Conservation (phyloP, 2,797 vertebrate species). For the Falco columbarius region DNA sequence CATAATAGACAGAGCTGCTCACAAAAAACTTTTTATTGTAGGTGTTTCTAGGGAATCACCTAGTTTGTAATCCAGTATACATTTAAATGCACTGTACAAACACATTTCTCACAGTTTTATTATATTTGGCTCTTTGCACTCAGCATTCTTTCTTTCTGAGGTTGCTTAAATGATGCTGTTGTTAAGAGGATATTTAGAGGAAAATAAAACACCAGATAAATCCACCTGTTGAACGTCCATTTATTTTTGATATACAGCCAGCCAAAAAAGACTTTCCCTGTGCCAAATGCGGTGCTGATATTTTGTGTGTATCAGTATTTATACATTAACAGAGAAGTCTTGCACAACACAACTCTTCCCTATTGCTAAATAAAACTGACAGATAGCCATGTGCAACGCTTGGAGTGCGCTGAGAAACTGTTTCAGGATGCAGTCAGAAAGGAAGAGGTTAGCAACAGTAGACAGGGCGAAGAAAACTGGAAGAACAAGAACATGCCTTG, state of each 20-base stretch:
- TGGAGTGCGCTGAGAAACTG: neutral
- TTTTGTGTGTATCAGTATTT: neutral
- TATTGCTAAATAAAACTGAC: neutral
- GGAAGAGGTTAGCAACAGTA: neutral
- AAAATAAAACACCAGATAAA: constrained; percentile 13
- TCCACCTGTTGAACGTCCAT: neutral
- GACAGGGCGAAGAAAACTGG: neutral
- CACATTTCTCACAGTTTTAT: neutral
- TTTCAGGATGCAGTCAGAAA: neutral
- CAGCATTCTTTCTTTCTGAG: neutral
- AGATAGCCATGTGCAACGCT: neutral
- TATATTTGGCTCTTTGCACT: neutral
- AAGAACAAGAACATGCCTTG: constrained; percentile 9
- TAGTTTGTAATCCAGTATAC: neutral
- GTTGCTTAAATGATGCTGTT: neutral
- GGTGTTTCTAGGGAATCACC: constrained; percentile 27
- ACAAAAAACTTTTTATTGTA: neutral
- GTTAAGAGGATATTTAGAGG: neutral
- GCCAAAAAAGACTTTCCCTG: neutral
- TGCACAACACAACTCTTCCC: neutral
- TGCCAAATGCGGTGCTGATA: neutral
- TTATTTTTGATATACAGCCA: neutral
- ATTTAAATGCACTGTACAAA: neutral
- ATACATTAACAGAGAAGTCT: neutral
- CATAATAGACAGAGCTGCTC: neutral